These are phyloP conservation scores for Tetrax tetrax DNA, from an alignment of 2,113 vertebrate species.

Conservation along the genomic window DNA sequence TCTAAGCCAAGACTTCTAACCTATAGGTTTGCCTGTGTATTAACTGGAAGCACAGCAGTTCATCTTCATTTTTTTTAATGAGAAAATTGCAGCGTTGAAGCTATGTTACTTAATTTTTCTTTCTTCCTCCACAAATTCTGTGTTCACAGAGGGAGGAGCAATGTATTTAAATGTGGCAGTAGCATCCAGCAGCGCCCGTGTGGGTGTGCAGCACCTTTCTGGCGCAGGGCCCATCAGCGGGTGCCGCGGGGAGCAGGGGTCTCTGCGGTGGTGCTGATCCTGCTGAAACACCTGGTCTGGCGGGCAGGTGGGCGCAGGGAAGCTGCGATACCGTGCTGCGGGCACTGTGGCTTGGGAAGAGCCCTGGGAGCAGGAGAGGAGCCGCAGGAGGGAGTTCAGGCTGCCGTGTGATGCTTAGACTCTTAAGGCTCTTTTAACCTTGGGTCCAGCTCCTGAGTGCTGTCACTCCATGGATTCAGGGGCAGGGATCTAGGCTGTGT, in stretches of 20 bases:
- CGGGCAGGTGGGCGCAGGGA: background rate
- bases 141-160: rapidly evolving
- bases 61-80: background rate
- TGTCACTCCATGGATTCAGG: rapidly evolving
- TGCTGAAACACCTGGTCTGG: rapidly evolving
- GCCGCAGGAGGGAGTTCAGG: rapidly evolving
- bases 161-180: background rate
- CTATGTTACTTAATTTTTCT: background rate
- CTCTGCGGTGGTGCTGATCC: background rate
- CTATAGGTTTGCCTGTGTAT: background rate
- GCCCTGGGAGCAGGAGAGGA: background rate
- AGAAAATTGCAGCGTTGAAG: background rate
- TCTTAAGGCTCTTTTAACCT: background rate
- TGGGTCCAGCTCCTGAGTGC: background rate
- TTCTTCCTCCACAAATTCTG: background rate
- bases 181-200: background rate
- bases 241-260: background rate
- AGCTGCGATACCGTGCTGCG: rapidly evolving
- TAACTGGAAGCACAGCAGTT: background rate
- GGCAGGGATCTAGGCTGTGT: rapidly evolving
- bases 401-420: rapidly evolving
- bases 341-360: background rate
- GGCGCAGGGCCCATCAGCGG: background rate
- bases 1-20: background rate
- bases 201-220: background rate